Conservation (phyloP, 2,113 vertebrate genomes). For the Atractosteus spatula region DNA sequence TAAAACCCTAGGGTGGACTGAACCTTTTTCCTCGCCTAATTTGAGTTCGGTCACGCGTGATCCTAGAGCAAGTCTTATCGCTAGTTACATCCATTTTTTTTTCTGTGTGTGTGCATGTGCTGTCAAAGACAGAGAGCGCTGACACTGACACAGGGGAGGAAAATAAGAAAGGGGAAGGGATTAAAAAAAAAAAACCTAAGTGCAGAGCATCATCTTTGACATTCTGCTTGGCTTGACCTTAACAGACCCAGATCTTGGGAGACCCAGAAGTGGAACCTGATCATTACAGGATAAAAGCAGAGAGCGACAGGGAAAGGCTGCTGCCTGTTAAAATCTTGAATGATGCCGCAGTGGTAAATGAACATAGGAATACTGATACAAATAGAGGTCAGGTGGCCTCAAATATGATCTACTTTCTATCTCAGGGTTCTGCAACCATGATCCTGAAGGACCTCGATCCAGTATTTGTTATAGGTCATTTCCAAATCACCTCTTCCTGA, state of each 20-base stretch:
- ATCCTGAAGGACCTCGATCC: too few relatives aligned
- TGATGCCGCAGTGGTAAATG: too few relatives aligned
- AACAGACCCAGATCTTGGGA: constrained; percentile 66
- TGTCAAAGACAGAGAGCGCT: constrained; percentile 48
- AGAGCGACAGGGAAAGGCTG: too few relatives aligned
- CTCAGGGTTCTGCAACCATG: too few relatives aligned
- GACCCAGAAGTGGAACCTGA: constrained; percentile 49
- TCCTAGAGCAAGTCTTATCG: constrained; percentile 9
- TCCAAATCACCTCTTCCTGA: too few relatives aligned
- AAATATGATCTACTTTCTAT: too few relatives aligned
- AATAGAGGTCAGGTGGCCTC: too few relatives aligned
- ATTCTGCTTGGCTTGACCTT: constrained; percentile 72
- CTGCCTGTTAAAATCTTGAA: too few relatives aligned
- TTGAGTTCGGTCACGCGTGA: constrained; percentile 6
- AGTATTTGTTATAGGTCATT: too few relatives aligned
- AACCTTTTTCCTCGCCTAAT: constrained; percentile 14
- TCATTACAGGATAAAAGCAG: constrained; percentile 30
- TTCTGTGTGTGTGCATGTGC: constrained; percentile 41
- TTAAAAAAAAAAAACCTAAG: constrained; percentile 63
- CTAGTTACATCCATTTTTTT: constrained; percentile 22
- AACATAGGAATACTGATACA: too few relatives aligned
- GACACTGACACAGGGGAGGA: constrained; percentile 50
- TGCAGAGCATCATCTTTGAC: constrained; percentile 66
- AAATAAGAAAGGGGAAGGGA: constrained; percentile 63
- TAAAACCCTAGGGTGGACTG: neutral